Base-by-base conservation (phyloP, 2,113 vertebrate genomes). In the Cheirogaleus medius region DNA sequence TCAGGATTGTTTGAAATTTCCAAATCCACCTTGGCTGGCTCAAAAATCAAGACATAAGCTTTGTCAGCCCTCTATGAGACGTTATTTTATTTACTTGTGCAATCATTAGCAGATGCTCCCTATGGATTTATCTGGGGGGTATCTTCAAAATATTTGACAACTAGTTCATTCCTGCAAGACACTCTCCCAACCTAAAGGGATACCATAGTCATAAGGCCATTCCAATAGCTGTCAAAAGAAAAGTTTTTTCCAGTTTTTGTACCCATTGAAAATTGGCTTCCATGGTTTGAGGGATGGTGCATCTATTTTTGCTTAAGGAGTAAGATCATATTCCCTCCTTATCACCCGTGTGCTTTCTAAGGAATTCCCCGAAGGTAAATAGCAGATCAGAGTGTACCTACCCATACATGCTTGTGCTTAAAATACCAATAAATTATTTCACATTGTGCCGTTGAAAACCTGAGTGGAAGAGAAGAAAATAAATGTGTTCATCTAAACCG, bases 21-120 rank as follows among this genome's bases (percentile, higher is more conserved):
- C 15, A 20, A 83, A 83, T 42, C 27, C 32, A 63, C 39, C 32
- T 84, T 64, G 60, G 32, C 29, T 21, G 39, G 39, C 60, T 47
- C 34, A 29, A 8, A 34, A 84, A 64, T 34, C 42, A 47, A 84
- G 15, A 14, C 58, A 20, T n/a, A 64, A 8, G 29, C 12, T 47
- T 21, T 34, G 4, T 12, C 18, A 5, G 17, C 58, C 23, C 6
- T 44, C 29, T 15, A 4, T 0, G 10, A 42, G 14, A 0, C 5
- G 2, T 42, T 4, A 21, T 58, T 77, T 69, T 58, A 37, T 34
- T 34, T 81, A 25, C 8, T 4, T 4, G 6, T 13, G 8, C 17
- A 6, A 29, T 17, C 69, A 21, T 56, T 76, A 32, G 81, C 6
- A 52, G 25, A 39, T 52, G 21, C 25, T 81, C 25, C 17, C 2